Conservation (phyloP, 2,113 vertebrate species). For the Pollimyrus isidori region DNA sequence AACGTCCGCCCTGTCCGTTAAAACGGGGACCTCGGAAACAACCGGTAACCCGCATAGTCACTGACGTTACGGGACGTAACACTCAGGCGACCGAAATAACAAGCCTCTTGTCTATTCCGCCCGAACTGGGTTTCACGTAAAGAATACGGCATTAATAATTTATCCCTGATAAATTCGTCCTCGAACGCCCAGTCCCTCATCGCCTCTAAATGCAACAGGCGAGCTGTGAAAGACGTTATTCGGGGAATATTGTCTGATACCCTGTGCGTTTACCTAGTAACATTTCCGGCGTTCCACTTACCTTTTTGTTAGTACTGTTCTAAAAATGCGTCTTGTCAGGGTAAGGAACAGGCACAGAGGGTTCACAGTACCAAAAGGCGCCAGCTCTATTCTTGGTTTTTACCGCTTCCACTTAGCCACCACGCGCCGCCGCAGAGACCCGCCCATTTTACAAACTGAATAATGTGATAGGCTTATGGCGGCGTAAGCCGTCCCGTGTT, state of each 20-base stretch:
- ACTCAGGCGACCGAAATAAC: background rate
- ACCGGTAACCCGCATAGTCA: background rate
- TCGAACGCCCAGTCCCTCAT: background rate
- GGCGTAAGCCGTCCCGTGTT: slow-evolving; percentile 19
- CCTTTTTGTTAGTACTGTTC: background rate
- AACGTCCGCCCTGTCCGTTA: background rate
- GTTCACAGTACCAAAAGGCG: background rate
- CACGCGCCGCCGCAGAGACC: slow-evolving; percentile 44
- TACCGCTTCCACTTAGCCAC: slow-evolving; percentile 52
- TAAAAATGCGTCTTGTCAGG: background rate
- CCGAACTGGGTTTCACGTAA: background rate
- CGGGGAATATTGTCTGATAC: background rate
- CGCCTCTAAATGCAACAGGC: background rate
- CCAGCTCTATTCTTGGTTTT: slow-evolving; percentile 34
- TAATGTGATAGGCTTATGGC: slow-evolving; percentile 38
- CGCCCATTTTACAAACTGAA: slow-evolving; percentile 31
- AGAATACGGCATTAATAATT: background rate
- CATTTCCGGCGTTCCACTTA: background rate
- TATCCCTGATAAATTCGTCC: background rate
- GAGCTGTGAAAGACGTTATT: background rate
- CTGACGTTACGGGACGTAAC: background rate
- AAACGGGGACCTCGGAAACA: background rate
- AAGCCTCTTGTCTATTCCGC: background rate
- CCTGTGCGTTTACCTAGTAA: background rate
- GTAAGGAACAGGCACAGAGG: background rate